Evolutionary conservation across 1,140 invertebrate genomes (phyloP).

Genomic region (Campoletis sonorensis): DNA sequence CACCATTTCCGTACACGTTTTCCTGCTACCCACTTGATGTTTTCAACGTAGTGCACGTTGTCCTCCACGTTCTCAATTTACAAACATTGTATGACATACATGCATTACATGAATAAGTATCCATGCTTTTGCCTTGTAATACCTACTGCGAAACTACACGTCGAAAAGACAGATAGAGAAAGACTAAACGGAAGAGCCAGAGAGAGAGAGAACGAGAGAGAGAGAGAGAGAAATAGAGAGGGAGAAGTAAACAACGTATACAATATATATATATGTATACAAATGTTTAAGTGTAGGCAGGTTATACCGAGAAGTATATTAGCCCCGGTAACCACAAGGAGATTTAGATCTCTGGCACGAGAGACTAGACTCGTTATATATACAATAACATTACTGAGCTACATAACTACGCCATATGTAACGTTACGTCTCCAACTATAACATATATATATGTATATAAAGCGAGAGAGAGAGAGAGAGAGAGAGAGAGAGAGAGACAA

Average conservation of each 20-base stretch:
- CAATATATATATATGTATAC: too few relatives aligned
- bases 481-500: too few relatives aligned
- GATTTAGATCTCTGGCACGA: constrained; percentile 35
- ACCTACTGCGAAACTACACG: not conserved
- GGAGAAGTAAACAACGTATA: not conserved
- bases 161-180: not conserved
- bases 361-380: constrained; percentile 12
- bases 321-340: constrained; percentile 30
- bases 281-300: too few relatives aligned
- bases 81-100: not conserved
- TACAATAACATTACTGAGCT: constrained; percentile 9
- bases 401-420: not conserved
- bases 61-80: not conserved
- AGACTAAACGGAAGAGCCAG: too few relatives aligned
- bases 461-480: too few relatives aligned
- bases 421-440: not conserved
- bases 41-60: not conserved
- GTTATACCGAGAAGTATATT: constrained; percentile 6
- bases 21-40: not conserved
- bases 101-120: constrained; percentile 39
- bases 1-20: not conserved
- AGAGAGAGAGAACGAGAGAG: not conserved
- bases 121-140: constrained; percentile 4
- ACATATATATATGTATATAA: not conserved
- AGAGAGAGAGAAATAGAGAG: not conserved